Conservation (phyloP, 2,113 vertebrate species). For the Perognathus longimembris region DNA sequence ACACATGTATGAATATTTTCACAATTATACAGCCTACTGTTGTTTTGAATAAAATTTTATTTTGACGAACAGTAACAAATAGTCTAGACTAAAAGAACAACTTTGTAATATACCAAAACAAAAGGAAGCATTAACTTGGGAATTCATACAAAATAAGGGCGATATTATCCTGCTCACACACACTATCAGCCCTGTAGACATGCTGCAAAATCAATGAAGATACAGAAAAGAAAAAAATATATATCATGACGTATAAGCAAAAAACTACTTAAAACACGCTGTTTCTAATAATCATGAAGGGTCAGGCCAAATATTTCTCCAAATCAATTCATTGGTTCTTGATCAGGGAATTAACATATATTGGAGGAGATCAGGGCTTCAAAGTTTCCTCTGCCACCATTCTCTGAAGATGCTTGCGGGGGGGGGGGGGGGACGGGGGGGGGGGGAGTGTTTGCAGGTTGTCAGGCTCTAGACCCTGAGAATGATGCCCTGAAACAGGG, state of each 20-base stretch:
- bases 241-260: not conserved
- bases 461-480: not conserved
- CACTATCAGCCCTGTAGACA: not conserved
- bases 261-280: too few relatives aligned
- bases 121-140: constrained; percentile 27
- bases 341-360: not conserved
- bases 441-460: not conserved
- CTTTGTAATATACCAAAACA: not conserved
- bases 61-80: constrained; percentile 8
- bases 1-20: constrained; percentile 6
- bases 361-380: not conserved
- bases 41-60: constrained; percentile 17
- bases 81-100: not conserved
- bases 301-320: not conserved
- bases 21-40: not conserved
- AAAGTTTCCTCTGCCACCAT: not conserved
- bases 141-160: not conserved
- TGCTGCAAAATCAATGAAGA: not conserved
- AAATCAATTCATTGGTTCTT: not conserved
- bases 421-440: too few relatives aligned
- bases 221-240: not conserved
- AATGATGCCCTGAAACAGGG: not conserved
- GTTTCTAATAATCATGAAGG: not conserved
- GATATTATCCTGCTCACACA: not conserved
- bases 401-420: not conserved